A percentile compares a stretch with the other conserved stretches of the same genome.
These are phyloP conservation scores for Cephus cinctus DNA, from an alignment of 1,140 invertebrate genomes.

Conservation along the genomic window DNA sequence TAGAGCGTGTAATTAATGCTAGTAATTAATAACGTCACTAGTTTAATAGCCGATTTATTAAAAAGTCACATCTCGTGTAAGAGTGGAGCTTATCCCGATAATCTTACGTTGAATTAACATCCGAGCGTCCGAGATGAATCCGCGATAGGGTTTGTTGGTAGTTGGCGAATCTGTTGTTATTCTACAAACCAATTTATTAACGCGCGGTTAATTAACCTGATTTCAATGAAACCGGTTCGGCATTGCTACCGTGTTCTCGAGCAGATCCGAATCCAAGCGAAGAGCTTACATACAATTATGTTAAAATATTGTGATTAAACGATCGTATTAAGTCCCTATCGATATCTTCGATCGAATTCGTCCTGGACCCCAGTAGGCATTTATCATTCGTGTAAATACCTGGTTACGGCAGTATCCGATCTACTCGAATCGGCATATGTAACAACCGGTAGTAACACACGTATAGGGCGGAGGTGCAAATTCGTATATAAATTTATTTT, in stretches of 20 bases:
- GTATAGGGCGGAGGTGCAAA: too few species aligned
- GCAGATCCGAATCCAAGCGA: slow-evolving; percentile 5
- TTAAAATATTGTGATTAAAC: slow-evolving; percentile 31
- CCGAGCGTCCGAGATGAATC: background rate
- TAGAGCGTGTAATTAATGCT: too few species aligned
- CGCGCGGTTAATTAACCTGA: slow-evolving; percentile 37
- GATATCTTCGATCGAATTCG: slow-evolving; percentile 2
- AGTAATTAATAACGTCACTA: background rate
- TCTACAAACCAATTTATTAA: slow-evolving; percentile 26
- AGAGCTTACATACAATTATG: slow-evolving; percentile 25
- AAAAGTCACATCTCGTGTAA: too few species aligned
- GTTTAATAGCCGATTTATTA: background rate
- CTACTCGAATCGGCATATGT: too few species aligned
- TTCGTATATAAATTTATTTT: too few species aligned
- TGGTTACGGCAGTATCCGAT: too few species aligned
- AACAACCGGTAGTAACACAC: too few species aligned
- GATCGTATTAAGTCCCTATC: slow-evolving; percentile 17
- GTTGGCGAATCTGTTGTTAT: background rate
- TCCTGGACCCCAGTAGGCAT: too few species aligned
- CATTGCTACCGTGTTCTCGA: slow-evolving; percentile 6
- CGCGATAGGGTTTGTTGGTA: background rate
- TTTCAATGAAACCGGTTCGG: slow-evolving; percentile 37
- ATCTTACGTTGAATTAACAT: background rate
- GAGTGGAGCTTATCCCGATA: too few species aligned
- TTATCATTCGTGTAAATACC: too few species aligned